Base-by-base conservation (phyloP, 2,888 invertebrate genomes). In the Calameuta filiformis region DNA sequence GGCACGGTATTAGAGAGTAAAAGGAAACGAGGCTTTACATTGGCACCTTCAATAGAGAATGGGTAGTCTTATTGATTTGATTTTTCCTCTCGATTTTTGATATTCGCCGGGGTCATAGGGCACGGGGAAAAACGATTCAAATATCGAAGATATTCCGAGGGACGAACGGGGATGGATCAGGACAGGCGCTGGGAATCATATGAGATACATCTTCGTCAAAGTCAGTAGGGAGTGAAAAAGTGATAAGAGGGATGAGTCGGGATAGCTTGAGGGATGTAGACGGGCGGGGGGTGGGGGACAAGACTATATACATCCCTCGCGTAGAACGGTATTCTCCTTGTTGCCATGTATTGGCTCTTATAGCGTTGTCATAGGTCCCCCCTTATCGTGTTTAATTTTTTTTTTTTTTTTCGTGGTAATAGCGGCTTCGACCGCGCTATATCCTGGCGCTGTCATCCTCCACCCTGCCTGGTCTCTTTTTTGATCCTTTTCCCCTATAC, bases 121-220 rank as follows among this genome's bases (percentile, higher is more conserved):
- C 9, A 6, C 9, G 4, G 56, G 40, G 40, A 15, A 15, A 56
- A 56, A 56, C 56, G 56, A 15, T 33, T 71, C 71, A 31, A 33
- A 71, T 71, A 71, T 71, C 30, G 31, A 33, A 33, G 71, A 71
- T 31, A 71, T 71, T 71, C 31, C 56, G 23, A 71, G 71, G 71
- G 71, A 9, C 33, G 56, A 56, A 23, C 23, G 56, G 23, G 23
- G 56, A 6, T 56, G 56, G 56, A 56, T 56, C 56, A 2, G 56
- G 23, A 56, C 23, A 56, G 56, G 56, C 56, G 56, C 56, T 56
- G 56, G 56, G 56, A 56, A 56, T 56, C 56, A 56, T 56, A 56
- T 77, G 80, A 83, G 81, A 83, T 81, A 83, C 79, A 83, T 81
- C 83, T 81, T 81, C 81, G 83, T 83, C 83, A 83, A 83, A 83